A percentile compares a stretch with the other conserved stretches of the same genome.
These are phyloP conservation scores for Ceyx margarethae DNA, from an alignment of 2,113 vertebrate genomes.

Conservation along the genomic window DNA sequence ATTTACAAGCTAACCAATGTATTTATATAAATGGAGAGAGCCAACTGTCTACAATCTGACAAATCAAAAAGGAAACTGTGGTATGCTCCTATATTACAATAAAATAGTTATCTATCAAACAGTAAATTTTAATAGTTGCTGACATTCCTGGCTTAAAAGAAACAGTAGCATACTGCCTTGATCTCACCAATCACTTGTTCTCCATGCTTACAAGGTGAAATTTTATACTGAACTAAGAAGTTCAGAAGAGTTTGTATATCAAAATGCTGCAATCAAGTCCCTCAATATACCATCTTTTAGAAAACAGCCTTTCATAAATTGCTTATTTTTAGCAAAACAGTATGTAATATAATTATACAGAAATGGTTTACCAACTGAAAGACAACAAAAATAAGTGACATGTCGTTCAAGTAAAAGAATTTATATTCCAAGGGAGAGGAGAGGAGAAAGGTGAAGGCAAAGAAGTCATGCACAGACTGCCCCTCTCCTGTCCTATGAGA, in stretches of 20 bases:
- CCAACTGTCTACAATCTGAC: slow-evolving; percentile 9
- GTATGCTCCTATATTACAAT: background rate
- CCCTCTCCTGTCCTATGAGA: background rate
- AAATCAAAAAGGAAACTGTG: slow-evolving; percentile 3
- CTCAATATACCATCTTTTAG: background rate
- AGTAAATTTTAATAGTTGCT: background rate
- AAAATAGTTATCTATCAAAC: background rate
- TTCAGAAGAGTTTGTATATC: background rate
- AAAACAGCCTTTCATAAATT: background rate
- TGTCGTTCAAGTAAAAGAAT: background rate
- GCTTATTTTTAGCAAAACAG: background rate
- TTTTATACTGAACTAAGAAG: background rate
- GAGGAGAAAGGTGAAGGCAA: background rate
- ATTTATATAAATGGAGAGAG: slow-evolving; percentile 11
- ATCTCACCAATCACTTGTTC: background rate
- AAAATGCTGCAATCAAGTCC: background rate
- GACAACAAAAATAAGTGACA: background rate
- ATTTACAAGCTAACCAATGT: slow-evolving; percentile 12
- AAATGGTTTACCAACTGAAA: background rate
- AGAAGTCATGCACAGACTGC: background rate
- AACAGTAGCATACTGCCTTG: background rate
- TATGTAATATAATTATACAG: background rate
- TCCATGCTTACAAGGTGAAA: background rate
- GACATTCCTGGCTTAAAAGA: background rate
- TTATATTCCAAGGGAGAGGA: background rate